These are phyloP conservation scores for Eurois occulta DNA, from an alignment of 2,888 invertebrate genomes.

Conservation along the genomic window DNA sequence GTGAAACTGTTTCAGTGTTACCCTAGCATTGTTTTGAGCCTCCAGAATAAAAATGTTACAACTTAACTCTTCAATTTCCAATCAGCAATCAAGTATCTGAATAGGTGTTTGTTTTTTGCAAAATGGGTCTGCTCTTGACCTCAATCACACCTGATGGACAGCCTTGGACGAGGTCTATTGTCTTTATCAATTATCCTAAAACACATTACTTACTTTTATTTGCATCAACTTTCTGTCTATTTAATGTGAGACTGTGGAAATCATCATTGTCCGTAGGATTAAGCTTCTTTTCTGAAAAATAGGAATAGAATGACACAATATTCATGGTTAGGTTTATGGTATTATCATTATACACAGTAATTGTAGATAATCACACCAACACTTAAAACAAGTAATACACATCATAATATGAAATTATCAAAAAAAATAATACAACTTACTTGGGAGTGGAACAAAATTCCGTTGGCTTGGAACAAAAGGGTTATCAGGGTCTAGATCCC, in stretches of 20 bases:
- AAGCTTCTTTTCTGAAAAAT: slow-evolving; percentile 42
- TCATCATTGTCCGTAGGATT: slow-evolving; percentile 42
- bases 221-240: slow-evolving; percentile 43
- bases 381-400: neutral
- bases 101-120: neutral
- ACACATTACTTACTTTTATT: slow-evolving; percentile 42
- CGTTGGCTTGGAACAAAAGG: slow-evolving; percentile 45
- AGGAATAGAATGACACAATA: neutral
- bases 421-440: slow-evolving; percentile 59
- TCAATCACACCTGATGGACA: too few species aligned
- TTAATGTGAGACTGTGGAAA: slow-evolving; percentile 50
- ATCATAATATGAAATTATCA: neutral
- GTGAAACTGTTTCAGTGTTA: neutral
- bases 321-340: neutral
- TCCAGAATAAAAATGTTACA: neutral
- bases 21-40: neutral
- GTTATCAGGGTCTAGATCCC: slow-evolving; percentile 82
- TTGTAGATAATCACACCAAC: neutral
- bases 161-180: too few species aligned
- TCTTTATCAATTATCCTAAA: neutral
- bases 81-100: neutral
- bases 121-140: too few species aligned
- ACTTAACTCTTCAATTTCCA: neutral
- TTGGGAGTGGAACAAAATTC: slow-evolving; percentile 56
- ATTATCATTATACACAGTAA: neutral